These are phyloP conservation scores for Phanerotoma sp. DNA, from an alignment of 2,888 invertebrate genomes.

Conservation along the genomic window DNA sequence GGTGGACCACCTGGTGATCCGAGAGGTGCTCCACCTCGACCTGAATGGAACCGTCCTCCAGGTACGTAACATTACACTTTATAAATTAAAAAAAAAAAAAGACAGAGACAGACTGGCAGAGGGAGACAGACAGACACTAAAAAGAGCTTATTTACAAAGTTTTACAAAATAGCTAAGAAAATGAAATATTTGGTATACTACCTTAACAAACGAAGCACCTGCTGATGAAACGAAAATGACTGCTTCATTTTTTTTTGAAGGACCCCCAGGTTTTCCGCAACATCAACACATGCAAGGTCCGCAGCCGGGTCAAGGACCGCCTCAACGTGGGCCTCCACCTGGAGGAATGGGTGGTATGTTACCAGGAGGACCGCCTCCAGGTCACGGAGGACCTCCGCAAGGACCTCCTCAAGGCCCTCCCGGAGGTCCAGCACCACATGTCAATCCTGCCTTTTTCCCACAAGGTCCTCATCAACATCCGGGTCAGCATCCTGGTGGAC, in stretches of 20 bases:
- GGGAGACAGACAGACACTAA: too few species aligned
- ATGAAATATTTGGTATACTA: too few species aligned
- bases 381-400: constrained; percentile 62
- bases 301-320: constrained; percentile 70
- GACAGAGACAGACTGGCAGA: too few species aligned
- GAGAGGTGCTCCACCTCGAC: constrained; percentile 62
- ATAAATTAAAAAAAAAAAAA: not conserved
- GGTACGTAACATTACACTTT: constrained; percentile 46
- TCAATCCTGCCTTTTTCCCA: constrained; percentile 96
- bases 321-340: constrained; percentile 64
- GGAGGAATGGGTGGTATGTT: constrained; percentile 55
- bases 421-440: constrained; percentile 85
- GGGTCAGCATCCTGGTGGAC: constrained; percentile 62
- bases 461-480: constrained; percentile 67
- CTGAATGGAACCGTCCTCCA: constrained; percentile 76
- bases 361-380: constrained; percentile 59
- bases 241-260: too few species aligned
- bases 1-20: constrained; percentile 65
- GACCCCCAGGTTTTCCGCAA: constrained; percentile 60
- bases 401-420: constrained; percentile 61
- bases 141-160: too few species aligned
- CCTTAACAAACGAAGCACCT: too few species aligned
- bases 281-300: constrained; percentile 66
- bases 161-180: too few species aligned
- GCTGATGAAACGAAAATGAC: too few species aligned